Evolutionary conservation across 2,888 invertebrate genomes (phyloP).

Genomic region (Phragmatobia fuliginosa): DNA sequence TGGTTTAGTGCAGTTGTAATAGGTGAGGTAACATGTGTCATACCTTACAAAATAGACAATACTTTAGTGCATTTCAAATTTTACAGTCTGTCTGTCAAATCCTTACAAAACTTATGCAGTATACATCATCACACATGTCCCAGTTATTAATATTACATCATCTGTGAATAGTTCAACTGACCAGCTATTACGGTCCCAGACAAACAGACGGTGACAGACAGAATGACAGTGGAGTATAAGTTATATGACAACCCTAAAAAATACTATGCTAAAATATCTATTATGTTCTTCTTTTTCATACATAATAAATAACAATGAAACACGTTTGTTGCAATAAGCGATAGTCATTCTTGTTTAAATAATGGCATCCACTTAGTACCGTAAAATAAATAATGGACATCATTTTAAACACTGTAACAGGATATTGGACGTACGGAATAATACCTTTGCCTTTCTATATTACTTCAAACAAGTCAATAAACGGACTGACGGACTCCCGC

Average conservation of each 20-base stretch:
- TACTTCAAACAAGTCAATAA: slow-evolving; percentile 27
- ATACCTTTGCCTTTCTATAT: slow-evolving; percentile 44
- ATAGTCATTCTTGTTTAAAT: neutral
- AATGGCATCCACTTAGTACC: neutral
- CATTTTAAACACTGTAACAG: neutral
- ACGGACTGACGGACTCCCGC: too few relatives aligned
- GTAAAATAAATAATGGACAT: neutral
- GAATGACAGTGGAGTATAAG: too few relatives aligned
- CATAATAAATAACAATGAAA: too few relatives aligned
- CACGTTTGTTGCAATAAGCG: too few relatives aligned
- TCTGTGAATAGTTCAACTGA: too few relatives aligned
- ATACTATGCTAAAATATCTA: too few relatives aligned
- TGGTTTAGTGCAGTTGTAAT: slow-evolving; percentile 22
- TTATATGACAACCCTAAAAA: too few relatives aligned
- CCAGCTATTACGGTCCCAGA: too few relatives aligned
- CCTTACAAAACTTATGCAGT: neutral
- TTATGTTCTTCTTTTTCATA: too few relatives aligned
- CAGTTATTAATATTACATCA: neutral
- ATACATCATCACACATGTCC: neutral
- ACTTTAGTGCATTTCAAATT: neutral
- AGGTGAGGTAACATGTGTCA: slow-evolving; percentile 33
- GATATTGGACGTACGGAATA: slow-evolving; percentile 34
- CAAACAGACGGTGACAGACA: too few relatives aligned
- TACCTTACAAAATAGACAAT: slow-evolving; percentile 25
- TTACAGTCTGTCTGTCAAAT: neutral